Conservation (phyloP, 2,888 invertebrate species). For the Tenthredo notha region DNA sequence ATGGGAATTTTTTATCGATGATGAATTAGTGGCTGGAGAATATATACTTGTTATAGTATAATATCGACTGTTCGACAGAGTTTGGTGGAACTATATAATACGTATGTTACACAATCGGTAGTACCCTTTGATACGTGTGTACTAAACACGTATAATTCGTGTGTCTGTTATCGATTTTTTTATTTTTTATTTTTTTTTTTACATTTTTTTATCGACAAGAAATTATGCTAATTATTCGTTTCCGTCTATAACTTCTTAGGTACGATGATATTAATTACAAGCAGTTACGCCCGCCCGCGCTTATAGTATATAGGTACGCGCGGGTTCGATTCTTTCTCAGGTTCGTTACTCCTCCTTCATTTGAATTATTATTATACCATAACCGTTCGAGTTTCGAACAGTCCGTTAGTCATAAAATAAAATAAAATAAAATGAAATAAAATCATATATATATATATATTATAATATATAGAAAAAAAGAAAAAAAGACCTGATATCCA, state of each 20-base stretch:
- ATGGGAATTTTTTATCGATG: neutral
- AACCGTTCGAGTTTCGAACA: conserved; percentile 21
- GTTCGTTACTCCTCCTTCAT: conserved; percentile 37
- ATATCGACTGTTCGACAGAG: neutral
- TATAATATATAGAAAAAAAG: no score
- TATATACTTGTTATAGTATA: conserved; percentile 15
- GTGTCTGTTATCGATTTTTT: conserved; percentile 48
- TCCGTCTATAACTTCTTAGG: conserved; percentile 49
- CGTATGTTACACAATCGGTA: neutral
- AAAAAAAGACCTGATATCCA: neutral
- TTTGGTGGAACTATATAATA: neutral
- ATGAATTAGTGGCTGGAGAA: conserved; percentile 13
- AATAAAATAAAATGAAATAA: neutral
- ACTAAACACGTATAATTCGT: neutral
- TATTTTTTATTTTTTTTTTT: neutral
- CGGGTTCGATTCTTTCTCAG: conserved; percentile 21
- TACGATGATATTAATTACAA: conserved; percentile 49
- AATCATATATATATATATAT: no score
- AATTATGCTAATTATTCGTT: conserved; percentile 53
- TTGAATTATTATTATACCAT: conserved; percentile 34
- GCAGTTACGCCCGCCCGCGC: conserved; percentile 51
- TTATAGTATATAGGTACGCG: neutral
- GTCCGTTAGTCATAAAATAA: neutral
- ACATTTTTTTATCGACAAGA: conserved; percentile 45
- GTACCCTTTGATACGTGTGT: neutral